Percentiles rank a stretch among this genome's conserved stretches.
phyloP scores from a whole-genome alignment of 2,113 vertebrate species.

The Neolamprologus toae region DNA sequence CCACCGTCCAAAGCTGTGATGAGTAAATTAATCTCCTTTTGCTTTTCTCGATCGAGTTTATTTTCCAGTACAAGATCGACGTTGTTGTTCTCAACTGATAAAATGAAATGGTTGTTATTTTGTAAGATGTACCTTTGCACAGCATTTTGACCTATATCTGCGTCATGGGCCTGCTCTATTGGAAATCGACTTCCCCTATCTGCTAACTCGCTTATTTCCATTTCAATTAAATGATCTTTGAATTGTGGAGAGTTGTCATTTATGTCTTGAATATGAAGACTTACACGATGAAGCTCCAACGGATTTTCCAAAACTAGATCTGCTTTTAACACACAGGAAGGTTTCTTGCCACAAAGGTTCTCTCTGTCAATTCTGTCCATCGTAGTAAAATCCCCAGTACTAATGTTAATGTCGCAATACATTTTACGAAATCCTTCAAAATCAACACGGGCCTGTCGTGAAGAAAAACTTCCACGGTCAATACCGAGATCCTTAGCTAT shows the following conservation, averaged over 20 bases:
- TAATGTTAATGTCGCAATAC: not conserved
- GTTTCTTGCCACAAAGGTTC: constrained; percentile 42
- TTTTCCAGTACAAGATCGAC: constrained; percentile 39
- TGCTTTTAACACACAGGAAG: constrained; percentile 39
- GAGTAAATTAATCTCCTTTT: constrained; percentile 42
- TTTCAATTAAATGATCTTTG: constrained; percentile 39
- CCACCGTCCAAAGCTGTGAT: constrained; percentile 74
- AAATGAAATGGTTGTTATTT: not conserved
- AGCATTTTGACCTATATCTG: constrained; percentile 72
- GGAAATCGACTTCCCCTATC: constrained; percentile 40
- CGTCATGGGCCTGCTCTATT: constrained; percentile 69
- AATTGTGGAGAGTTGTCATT: constrained; percentile 69
- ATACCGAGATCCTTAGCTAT: not conserved
- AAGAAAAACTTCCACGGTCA: not conserved
- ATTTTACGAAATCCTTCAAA: not conserved
- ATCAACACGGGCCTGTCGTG: not conserved
- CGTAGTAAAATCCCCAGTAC: not conserved
- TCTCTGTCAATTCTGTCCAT: constrained; percentile 46
- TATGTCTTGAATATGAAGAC: constrained; percentile 53
- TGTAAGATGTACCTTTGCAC: constrained; percentile 16
- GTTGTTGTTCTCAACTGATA: constrained; percentile 28
- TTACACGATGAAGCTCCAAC: constrained; percentile 52
- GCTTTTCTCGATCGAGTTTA: constrained; percentile 48
- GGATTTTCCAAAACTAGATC: constrained; percentile 60
- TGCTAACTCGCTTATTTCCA: constrained; percentile 30